Conservation (phyloP, 2,888 invertebrate species). For the Drosophila prostipennis region DNA sequence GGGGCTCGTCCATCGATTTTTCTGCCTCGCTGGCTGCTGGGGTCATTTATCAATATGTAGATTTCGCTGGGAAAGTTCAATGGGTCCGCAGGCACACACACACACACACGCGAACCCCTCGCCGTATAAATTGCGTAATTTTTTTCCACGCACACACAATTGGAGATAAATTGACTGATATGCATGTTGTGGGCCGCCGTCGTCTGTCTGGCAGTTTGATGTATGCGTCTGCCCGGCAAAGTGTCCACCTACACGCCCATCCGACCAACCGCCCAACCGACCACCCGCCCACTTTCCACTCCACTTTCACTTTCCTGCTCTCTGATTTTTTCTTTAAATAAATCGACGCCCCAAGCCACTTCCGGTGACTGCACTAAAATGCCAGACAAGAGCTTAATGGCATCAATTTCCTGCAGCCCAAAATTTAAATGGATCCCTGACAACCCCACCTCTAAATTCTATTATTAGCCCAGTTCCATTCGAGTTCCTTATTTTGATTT, state of each 20-base stretch:
- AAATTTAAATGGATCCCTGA: constrained; percentile 64
- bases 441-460: constrained; percentile 27
- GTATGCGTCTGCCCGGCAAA: constrained; percentile 63
- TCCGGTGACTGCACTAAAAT: constrained; percentile 47
- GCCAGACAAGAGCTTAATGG: constrained; percentile 65
- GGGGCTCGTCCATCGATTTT: constrained; percentile 64
- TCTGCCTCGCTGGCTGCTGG: constrained; percentile 44
- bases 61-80: constrained; percentile 65
- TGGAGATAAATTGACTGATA: constrained; percentile 72
- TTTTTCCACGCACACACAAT: constrained; percentile 48
- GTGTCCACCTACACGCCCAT: constrained; percentile 19
- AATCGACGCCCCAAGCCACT: constrained; percentile 57
- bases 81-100: constrained; percentile 48
- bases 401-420: constrained; percentile 72
- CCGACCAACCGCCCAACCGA: too few relatives aligned
- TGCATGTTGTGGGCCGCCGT: constrained; percentile 60
- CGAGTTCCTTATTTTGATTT: too few relatives aligned
- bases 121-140: constrained; percentile 52
- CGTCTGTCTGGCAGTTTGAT: constrained; percentile 56
- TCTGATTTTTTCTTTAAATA: constrained; percentile 56
- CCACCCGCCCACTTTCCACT: constrained; percentile 2
- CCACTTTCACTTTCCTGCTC: constrained; percentile 60
- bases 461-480: constrained; percentile 46
- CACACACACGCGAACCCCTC: constrained; percentile 19
- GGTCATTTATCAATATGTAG: constrained; percentile 78